Evolutionary conservation across 1,140 invertebrate species (phyloP).

Genomic region (Asobara japonica): DNA sequence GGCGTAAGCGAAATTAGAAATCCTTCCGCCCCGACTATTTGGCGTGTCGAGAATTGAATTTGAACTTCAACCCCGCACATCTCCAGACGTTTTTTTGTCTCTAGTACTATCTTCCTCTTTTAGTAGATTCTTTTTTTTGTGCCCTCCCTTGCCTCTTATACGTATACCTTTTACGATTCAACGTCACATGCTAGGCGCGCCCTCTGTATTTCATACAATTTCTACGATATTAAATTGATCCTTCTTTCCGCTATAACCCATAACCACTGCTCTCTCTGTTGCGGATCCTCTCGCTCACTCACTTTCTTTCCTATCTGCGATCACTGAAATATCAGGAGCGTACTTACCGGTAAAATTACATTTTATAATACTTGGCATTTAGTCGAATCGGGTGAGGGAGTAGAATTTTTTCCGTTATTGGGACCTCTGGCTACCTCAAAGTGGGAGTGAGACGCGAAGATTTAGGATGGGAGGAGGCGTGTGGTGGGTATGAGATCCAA

Average conservation of each 20-base stretch:
- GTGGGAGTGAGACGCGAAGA: neutral
- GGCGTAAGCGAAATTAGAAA: slow-evolving; percentile 29
- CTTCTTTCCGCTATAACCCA: neutral
- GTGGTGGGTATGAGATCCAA: neutral
- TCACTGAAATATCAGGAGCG: neutral
- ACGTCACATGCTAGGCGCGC: neutral
- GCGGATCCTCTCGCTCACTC: neutral
- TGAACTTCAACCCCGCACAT: slow-evolving; percentile 1
- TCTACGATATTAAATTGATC: slow-evolving; percentile 27
- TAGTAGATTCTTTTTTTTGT: neutral
- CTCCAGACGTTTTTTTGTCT: neutral
- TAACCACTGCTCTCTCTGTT: neutral
- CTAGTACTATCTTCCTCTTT: neutral
- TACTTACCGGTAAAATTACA: slow-evolving; percentile 22
- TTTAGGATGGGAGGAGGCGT: neutral
- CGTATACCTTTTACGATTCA: slow-evolving; percentile 12
- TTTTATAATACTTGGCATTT: slow-evolving; percentile 25
- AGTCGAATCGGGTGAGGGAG: slow-evolving; percentile 22
- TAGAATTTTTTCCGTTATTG: slow-evolving; percentile 49
- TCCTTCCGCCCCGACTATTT: slow-evolving; percentile 23
- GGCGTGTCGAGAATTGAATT: slow-evolving; percentile 26
- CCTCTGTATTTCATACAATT: slow-evolving; percentile 24
- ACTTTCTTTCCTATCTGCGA: neutral
- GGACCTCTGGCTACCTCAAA: neutral
- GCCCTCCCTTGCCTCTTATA: neutral